These are phyloP conservation scores for human DNA, from an alignment of 2,113 vertebrate genomes.

Conservation along the genomic window GRCh38 chr16:555001-555500, in stretches of 20 bases:
- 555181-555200: constrained; percentile 89
- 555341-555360: accelerated
- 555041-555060: not conserved
- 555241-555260: constrained; percentile 87
- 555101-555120: not conserved
- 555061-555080: not conserved
- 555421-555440: not conserved
- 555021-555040: not conserved
- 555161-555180: constrained; percentile 82
- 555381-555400: not conserved
- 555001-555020: not conserved
- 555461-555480: not conserved
- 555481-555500: not conserved
- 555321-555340: not conserved
- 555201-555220: constrained; percentile 84
- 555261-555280: constrained; percentile 7
- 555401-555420: not conserved
- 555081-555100: not conserved
- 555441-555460: not conserved
- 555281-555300: not conserved
- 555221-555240: constrained; percentile 87
- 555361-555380: not conserved
- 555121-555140: not conserved
- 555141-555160: not conserved
- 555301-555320: not conserved